Conservation (phyloP, 2,113 vertebrate species). For the Ictidomys tridecemlineatus region DNA sequence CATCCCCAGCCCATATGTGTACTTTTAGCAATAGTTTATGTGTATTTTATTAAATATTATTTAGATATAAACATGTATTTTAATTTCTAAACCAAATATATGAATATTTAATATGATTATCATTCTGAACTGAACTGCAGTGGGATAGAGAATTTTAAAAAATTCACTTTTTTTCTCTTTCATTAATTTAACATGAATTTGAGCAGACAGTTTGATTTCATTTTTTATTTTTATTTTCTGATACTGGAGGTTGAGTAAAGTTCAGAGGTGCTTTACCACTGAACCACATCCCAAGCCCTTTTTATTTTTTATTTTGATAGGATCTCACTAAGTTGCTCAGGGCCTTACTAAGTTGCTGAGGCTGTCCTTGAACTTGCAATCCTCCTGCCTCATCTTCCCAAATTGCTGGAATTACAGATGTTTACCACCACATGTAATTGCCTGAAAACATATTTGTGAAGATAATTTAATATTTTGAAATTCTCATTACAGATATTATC, state of each 20-base stretch:
- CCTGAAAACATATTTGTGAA: background rate
- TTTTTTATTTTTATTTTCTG: background rate
- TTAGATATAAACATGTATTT: conserved; percentile 31
- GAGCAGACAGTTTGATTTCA: conserved; percentile 16
- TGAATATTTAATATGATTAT: conserved; percentile 15
- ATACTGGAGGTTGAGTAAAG: no score
- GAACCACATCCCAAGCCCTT: no score
- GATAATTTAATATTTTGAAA: conserved; percentile 29
- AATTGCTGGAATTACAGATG: no score
- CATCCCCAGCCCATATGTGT: background rate
- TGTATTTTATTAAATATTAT: conserved; percentile 47
- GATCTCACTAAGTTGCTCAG: no score
- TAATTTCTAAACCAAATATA: conserved; percentile 24
- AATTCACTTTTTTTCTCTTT: conserved; percentile 30
- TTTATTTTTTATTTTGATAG: no score
- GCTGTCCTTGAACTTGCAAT: no score
- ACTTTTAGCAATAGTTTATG: conserved; percentile 34
- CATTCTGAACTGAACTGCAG: conserved; percentile 5
- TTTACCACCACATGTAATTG: background rate
- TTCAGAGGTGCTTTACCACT: no score
- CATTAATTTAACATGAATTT: conserved; percentile 8
- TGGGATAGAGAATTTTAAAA: background rate
- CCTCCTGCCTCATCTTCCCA: no score
- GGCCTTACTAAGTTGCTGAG: no score
- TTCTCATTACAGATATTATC: conserved; percentile 48